Conservation (phyloP, 2,797 vertebrate species). For the Epinephelus awoara region DNA sequence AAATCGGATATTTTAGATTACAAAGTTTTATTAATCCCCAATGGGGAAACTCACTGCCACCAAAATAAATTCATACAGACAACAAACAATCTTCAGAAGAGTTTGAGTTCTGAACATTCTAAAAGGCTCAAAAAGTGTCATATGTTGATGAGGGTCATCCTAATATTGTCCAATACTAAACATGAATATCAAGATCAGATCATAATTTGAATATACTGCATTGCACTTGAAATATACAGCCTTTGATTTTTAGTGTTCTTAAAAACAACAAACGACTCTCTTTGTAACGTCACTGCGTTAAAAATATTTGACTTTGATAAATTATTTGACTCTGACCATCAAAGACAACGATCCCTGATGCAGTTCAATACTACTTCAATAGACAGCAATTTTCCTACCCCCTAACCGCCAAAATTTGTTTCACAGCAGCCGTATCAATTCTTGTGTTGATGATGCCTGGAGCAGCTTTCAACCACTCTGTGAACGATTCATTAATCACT, state of each 20-base stretch:
- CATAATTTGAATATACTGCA: neutral
- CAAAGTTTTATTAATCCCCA: too few relatives aligned
- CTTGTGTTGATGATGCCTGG: slow-evolving; percentile 24
- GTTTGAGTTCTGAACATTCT: neutral
- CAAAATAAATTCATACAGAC: too few relatives aligned
- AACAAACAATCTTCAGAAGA: too few relatives aligned
- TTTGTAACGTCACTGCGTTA: neutral
- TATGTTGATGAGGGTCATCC: neutral
- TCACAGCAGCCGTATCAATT: slow-evolving; percentile 17
- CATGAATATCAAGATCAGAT: neutral
- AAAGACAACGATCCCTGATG: slow-evolving; percentile 27
- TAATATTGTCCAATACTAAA: too few relatives aligned
- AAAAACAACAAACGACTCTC: neutral
- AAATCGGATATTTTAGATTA: neutral
- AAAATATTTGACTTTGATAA: too few relatives aligned
- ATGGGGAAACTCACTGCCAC: too few relatives aligned
- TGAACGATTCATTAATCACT: slow-evolving; percentile 45
- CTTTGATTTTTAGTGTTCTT: neutral
- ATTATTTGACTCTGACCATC: slow-evolving; percentile 23
- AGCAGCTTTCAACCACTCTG: slow-evolving; percentile 23
- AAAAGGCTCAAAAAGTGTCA: slow-evolving; percentile 4
- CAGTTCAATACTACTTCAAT: slow-evolving; percentile 39
- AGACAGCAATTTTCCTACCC: neutral
- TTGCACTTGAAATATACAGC: neutral
- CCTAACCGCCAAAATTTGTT: neutral